Conservation (phyloP, 2,113 vertebrate genomes). For the Serinus canaria region DNA sequence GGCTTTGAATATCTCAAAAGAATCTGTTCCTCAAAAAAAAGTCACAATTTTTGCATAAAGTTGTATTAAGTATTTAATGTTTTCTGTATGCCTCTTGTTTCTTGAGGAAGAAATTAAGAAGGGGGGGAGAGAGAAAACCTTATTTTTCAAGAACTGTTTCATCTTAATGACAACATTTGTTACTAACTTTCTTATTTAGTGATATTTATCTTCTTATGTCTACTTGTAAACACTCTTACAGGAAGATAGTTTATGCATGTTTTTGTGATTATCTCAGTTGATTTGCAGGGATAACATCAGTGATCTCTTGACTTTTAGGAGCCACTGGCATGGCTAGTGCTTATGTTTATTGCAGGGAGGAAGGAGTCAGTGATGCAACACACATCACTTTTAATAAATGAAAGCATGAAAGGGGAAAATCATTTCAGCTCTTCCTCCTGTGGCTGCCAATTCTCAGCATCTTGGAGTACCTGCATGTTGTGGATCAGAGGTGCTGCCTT, state of each 20-base stretch:
- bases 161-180: not conserved
- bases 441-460: not conserved
- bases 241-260: not conserved
- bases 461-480: rapidly evolving
- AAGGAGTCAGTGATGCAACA: not conserved
- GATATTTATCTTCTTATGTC: not conserved
- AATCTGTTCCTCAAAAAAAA: not conserved
- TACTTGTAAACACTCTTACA: not conserved
- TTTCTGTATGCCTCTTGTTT: not conserved
- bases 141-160: not conserved
- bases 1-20: not conserved
- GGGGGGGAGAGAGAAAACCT: rapidly evolving
- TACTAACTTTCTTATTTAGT: not conserved
- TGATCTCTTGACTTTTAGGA: not conserved
- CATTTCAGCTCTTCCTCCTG: not conserved
- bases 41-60: not conserved
- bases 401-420: not conserved
- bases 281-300: not conserved
- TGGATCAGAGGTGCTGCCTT: not conserved
- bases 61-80: not conserved
- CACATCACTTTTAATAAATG: not conserved
- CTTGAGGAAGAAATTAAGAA: not conserved
- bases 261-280: not conserved
- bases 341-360: not conserved
- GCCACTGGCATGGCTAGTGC: not conserved